These are phyloP conservation scores for Crematogaster levior DNA, from an alignment of 2,888 invertebrate species.

Conservation along the genomic window DNA sequence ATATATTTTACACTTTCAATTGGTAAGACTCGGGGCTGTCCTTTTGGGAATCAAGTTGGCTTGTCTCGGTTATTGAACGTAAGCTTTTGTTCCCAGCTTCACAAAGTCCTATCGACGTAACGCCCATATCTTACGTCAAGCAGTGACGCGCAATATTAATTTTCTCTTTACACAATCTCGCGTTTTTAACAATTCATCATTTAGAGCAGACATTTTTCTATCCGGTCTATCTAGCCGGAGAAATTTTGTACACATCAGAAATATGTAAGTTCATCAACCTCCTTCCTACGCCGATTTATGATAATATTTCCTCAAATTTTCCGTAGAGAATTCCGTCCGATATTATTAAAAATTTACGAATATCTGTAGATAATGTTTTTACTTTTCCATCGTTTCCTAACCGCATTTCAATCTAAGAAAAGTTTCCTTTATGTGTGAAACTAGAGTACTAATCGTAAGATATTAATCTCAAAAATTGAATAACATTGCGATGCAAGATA, in stretches of 20 bases:
- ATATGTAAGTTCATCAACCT: background rate
- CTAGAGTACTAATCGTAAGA: background rate
- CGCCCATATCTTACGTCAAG: constrained; percentile 6
- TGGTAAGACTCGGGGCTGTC: constrained; percentile 11
- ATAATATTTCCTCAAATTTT: background rate
- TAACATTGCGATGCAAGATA: background rate
- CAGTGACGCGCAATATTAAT: constrained; percentile 39
- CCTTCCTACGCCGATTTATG: background rate
- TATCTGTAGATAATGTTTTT: background rate
- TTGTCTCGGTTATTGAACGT: constrained; percentile 24
- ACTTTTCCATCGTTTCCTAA: background rate
- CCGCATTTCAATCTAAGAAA: background rate
- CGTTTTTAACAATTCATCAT: constrained; percentile 44
- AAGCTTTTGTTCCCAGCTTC: constrained; percentile 41
- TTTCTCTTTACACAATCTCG: constrained; percentile 2
- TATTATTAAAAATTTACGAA: background rate
- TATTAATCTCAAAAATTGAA: background rate
- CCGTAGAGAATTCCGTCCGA: background rate
- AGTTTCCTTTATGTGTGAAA: background rate
- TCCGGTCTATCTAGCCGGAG: constrained; percentile 9
- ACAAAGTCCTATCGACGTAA: constrained; percentile 34
- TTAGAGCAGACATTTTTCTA: constrained; percentile 35
- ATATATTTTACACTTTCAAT: constrained; percentile 20
- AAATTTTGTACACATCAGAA: constrained; percentile 24
- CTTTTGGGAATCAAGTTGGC: constrained; percentile 21